These are phyloP conservation scores for Sphinx pinastri DNA, from an alignment of 2,888 invertebrate genomes.

Conservation along the genomic window DNA sequence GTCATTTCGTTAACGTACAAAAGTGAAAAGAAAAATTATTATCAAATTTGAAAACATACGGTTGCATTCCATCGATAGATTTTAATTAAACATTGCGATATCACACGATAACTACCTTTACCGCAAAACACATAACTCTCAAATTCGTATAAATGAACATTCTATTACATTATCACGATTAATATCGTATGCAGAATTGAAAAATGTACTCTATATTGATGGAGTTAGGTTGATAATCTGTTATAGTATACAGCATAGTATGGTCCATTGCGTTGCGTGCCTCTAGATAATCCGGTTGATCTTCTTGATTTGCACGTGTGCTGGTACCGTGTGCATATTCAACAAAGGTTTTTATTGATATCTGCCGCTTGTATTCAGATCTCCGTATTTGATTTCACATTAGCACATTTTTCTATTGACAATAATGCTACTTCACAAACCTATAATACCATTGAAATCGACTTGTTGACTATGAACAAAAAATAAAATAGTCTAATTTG, in stretches of 20 bases:
- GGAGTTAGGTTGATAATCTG: neutral
- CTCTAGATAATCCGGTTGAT: slow-evolving; percentile 42
- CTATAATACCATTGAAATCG: too few relatives aligned
- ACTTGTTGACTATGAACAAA: too few relatives aligned
- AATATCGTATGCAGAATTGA: neutral
- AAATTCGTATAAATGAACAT: neutral
- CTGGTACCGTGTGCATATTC: slow-evolving; percentile 34
- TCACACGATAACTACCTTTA: neutral
- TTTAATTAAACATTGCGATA: slow-evolving; percentile 8
- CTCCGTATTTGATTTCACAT: neutral
- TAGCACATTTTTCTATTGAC: neutral
- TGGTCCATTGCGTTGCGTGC: slow-evolving; percentile 11
- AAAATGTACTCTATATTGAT: neutral
- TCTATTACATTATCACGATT: slow-evolving; percentile 9
- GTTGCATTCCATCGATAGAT: slow-evolving; percentile 9
- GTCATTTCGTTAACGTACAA: slow-evolving; percentile 14
- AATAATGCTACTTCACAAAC: neutral
- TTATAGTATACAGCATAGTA: neutral
- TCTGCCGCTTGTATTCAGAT: slow-evolving; percentile 5
- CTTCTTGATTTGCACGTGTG: slow-evolving; percentile 46
- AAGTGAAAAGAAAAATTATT: slow-evolving; percentile 21
- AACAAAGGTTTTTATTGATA: slow-evolving; percentile 39
- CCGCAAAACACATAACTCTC: neutral
- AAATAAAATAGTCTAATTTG: too few relatives aligned
- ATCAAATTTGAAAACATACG: slow-evolving; percentile 8